phyloP scores from a whole-genome alignment of 2,888 invertebrate species.

The Synanthedon formicaeformis region DNA sequence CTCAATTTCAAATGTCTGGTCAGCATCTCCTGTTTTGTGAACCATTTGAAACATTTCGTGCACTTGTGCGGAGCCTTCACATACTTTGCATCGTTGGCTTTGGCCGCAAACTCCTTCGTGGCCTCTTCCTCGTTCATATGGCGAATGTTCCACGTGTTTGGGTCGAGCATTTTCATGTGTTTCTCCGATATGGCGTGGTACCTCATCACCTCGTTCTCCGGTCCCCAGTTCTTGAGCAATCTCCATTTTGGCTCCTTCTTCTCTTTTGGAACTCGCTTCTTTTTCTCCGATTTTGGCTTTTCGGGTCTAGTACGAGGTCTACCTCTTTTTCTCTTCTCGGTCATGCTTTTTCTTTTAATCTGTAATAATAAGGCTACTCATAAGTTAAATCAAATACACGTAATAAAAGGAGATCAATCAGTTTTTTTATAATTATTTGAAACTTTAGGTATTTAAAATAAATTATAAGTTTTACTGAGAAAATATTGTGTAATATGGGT shows the following conservation, averaged over 20 bases:
- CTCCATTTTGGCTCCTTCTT: neutral
- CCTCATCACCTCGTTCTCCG: slow-evolving; percentile 2
- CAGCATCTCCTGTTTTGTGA: slow-evolving; percentile 47
- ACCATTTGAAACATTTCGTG: slow-evolving; percentile 44
- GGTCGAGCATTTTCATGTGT: slow-evolving; percentile 26
- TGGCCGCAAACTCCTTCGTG: slow-evolving; percentile 30
- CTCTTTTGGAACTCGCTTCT: neutral
- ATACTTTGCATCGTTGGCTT: slow-evolving; percentile 33
- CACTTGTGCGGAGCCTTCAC: slow-evolving; percentile 38
- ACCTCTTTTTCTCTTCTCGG: slow-evolving; percentile 6
- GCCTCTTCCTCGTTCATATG: slow-evolving; percentile 47
- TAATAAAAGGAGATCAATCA: no score
- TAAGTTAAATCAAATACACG: no score
- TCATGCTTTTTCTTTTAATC: slow-evolving; percentile 10
- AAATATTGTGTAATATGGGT: no score
- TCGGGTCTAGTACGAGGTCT: slow-evolving; percentile 3
- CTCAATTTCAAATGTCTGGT: slow-evolving; percentile 34
- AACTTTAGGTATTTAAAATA: no score
- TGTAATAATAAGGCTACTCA: slow-evolving; percentile 5
- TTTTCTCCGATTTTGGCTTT: neutral
- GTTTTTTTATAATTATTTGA: no score
- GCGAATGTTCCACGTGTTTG: slow-evolving; percentile 37
- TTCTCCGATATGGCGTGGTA: slow-evolving; percentile 1
- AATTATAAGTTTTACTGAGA: no score
- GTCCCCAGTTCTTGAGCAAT: neutral